Percentiles rank a stretch among this genome's conserved stretches.
These are phyloP conservation scores for Schizothorax lantsangensis DNA, from an alignment of 2,797 vertebrate genomes.

Conservation along the genomic window DNA sequence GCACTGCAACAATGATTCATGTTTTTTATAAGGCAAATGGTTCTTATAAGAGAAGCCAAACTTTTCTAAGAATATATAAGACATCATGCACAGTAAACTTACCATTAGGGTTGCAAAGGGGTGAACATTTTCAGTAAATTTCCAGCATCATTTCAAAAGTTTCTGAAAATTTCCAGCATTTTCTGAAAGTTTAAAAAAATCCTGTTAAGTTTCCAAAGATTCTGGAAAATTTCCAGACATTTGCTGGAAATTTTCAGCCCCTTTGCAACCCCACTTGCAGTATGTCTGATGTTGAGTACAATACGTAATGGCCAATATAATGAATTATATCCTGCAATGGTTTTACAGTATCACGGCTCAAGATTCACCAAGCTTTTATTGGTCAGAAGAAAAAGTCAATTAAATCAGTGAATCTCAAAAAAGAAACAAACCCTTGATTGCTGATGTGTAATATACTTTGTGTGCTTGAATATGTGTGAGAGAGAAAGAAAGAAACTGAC, in stretches of 20 bases:
- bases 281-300: not conserved
- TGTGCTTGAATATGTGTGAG: not conserved
- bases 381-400: not conserved
- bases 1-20: not conserved
- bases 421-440: not conserved
- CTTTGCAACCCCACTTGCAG: too few relatives aligned
- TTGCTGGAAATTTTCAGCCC: too few relatives aligned
- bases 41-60: not conserved
- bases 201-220: too few relatives aligned
- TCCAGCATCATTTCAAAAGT: not conserved
- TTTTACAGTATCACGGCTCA: not conserved
- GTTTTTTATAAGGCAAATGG: not conserved
- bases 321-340: not conserved
- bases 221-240: not conserved
- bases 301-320: not conserved
- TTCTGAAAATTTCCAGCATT: too few relatives aligned
- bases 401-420: not conserved
- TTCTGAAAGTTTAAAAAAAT: not conserved
- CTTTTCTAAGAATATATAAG: not conserved
- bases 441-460: not conserved
- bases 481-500: constrained; percentile 53
- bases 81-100: not conserved
- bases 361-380: not conserved
- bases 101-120: not conserved
- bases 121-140: not conserved